Evolutionary conservation across 1,140 invertebrate genomes (phyloP).

Genomic region (Lepidostoma basale): DNA sequence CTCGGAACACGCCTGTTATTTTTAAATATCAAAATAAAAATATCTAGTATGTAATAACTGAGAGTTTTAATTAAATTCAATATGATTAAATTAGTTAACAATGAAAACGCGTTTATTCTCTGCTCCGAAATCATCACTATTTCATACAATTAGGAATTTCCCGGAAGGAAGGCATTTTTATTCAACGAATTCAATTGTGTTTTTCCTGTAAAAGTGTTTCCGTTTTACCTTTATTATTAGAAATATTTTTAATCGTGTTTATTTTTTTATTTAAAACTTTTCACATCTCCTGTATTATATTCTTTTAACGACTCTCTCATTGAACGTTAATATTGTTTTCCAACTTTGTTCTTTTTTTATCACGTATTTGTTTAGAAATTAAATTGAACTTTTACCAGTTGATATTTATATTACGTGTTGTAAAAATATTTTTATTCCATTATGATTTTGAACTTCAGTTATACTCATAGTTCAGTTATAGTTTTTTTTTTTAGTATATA

Average conservation of each 20-base stretch:
- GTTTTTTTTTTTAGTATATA: not conserved
- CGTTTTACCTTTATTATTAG: not conserved
- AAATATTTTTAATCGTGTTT: no score
- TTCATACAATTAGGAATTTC: no score
- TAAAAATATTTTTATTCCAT: not conserved
- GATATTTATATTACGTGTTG: not conserved
- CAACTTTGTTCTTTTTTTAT: not conserved
- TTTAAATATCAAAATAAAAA: no score
- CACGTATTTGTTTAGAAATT: not conserved
- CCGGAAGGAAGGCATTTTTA: not conserved
- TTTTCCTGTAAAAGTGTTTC: not conserved
- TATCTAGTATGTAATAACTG: no score
- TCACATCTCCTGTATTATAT: not conserved
- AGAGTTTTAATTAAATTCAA: no score
- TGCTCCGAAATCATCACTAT: no score
- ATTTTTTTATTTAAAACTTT: conserved; percentile 3
- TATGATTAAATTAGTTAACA: no score
- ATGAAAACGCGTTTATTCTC: no score
- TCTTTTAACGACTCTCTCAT: not conserved
- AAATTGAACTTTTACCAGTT: not conserved
- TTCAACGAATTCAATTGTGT: not conserved
- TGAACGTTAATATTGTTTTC: not conserved
- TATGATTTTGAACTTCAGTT: conserved; percentile 3
- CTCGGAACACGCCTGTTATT: no score
- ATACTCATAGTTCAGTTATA: not conserved